phyloP scores from a whole-genome alignment of 2,113 vertebrate genomes.

The Protomyctophum bolini region DNA sequence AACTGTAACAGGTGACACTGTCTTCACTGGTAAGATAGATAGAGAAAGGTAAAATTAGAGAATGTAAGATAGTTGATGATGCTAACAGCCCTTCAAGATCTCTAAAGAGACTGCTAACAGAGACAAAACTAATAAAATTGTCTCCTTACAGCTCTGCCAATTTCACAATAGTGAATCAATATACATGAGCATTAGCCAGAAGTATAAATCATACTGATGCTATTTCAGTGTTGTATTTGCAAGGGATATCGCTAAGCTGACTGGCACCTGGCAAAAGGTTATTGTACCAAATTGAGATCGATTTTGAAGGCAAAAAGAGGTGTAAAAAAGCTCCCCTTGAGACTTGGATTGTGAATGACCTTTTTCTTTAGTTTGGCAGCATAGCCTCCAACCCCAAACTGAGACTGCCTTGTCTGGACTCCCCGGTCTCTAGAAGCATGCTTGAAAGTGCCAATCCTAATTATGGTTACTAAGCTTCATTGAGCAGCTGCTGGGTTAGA shows the following conservation, averaged over 20 bases:
- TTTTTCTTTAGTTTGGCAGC: conserved; percentile 69
- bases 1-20: too few relatives aligned
- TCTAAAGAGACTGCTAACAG: conserved; percentile 2
- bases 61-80: too few relatives aligned
- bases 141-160: conserved; percentile 2
- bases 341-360: conserved; percentile 75
- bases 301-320: conserved; percentile 57
- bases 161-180: conserved; percentile 17
- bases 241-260: conserved; percentile 33
- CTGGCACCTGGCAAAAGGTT: conserved; percentile 50
- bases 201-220: conserved; percentile 23
- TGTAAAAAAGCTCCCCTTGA: conserved; percentile 58
- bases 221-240: conserved; percentile 19
- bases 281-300: conserved; percentile 64
- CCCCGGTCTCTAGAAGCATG: conserved; percentile 65
- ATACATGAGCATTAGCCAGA: conserved; percentile 10
- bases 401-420: conserved; percentile 73
- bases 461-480: conserved; percentile 64
- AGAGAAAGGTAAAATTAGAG: too few relatives aligned
- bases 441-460: conserved; percentile 74
- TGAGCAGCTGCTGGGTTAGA: conserved; percentile 60
- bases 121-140: not conserved
- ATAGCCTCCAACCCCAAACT: conserved; percentile 68
- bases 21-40: too few relatives aligned
- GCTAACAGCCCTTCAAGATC: not conserved